Evolutionary conservation across 1,140 invertebrate species (phyloP).

Genomic region (Brachionus asplanchnoidis): DNA sequence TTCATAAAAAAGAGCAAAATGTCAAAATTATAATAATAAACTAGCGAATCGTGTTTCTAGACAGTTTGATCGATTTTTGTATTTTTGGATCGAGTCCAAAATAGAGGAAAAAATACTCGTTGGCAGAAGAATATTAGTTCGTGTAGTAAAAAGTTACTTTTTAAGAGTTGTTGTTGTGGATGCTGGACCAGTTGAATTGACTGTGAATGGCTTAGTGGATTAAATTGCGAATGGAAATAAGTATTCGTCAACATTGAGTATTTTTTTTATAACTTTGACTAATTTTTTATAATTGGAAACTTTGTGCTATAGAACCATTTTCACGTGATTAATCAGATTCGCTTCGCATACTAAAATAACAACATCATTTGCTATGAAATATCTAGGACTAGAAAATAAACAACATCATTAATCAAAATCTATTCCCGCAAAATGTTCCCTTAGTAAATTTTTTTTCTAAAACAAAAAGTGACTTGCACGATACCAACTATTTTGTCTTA

Average conservation of each 20-base stretch:
- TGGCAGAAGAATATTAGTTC: not conserved
- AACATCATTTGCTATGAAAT: not conserved
- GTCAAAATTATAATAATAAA: constrained; percentile 32
- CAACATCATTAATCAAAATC: not conserved
- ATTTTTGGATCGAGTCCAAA: constrained; percentile 18
- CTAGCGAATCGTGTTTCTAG: not conserved
- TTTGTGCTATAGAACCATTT: not conserved
- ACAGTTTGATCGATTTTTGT: constrained; percentile 21
- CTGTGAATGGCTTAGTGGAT: not conserved
- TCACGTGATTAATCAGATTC: not conserved
- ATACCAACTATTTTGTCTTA: not conserved
- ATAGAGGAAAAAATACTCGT: not conserved
- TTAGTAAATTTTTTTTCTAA: not conserved
- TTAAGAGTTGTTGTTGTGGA: not conserved
- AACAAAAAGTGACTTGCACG: not conserved
- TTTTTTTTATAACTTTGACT: not conserved
- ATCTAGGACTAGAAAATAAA: not conserved
- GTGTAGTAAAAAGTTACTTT: not conserved
- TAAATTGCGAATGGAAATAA: not conserved
- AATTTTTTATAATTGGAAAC: not conserved
- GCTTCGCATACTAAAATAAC: not conserved
- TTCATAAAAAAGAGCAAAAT: constrained; percentile 7
- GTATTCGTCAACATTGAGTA: constrained; percentile 30
- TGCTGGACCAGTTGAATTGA: not conserved
- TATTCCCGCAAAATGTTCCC: not conserved